Base-by-base conservation (phyloP, 23 tunicate genomes). In the Oikopleura albicans region DNA sequence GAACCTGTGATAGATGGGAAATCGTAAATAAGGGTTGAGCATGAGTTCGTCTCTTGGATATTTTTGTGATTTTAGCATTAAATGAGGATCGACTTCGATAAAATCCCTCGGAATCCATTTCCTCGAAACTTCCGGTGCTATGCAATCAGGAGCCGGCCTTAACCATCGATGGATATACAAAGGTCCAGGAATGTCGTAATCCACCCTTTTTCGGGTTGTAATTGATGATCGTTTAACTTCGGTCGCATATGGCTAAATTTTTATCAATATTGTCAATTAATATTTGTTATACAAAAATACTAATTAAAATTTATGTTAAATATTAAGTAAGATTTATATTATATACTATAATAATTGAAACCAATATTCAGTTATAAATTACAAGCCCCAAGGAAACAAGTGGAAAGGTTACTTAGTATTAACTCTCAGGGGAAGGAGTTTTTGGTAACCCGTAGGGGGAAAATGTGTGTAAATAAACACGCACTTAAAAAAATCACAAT, bases 1-100 rank as follows among this genome's bases (percentile, higher is more conserved):
- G n/a, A n/a, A 71, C 79, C 79, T 71, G 79, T 71, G 27, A 29
- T 71, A 71, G 31, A 71, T 71, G 28, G 79, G 79, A 71, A 71
- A 71, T 71, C 79, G 33, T 31, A 71, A 71, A 71, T 71, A 71
- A 16, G 79, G 79, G 31, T 71, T 71, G 36, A 71, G 33, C 79
- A 71, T 71, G 4, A 71, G 27, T 71, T 71, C 79, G 31, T 71
- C 79, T 71, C 79, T 71, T 27, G 79, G 79, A 29, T 71, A 71
- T 71, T 71, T 71, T 31, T 16, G 27, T 22, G 79, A 22, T 31
- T 71, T 71, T 29, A 71, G 31, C 28, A 71, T 22, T 16, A 71
- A 12, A 71, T 71, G 27, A 22, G 79, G 79, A 29, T 71, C 79
- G 79, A 71, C 79, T 16, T 71, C 79, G 37, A 71, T 71, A 29